A percentile compares a stretch with the other conserved stretches of the same genome.
Conservation (phyloP, 2,113 vertebrate species). For the Nannospalax galili region DNA sequence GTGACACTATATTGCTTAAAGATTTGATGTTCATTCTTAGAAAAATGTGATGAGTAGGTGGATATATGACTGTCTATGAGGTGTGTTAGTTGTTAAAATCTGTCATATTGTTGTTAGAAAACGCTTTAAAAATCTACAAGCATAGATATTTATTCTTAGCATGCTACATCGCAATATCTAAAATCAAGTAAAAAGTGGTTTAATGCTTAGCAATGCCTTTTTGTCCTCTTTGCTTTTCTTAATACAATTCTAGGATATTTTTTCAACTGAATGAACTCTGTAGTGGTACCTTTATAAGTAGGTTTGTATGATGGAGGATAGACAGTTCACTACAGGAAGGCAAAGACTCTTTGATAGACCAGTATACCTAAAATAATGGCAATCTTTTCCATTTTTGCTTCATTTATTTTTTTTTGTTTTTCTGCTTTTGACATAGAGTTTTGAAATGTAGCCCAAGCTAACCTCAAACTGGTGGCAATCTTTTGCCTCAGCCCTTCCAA, state of each 20-base stretch:
- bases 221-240: too few relatives aligned
- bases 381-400: too few relatives aligned
- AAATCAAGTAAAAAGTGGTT: constrained; percentile 30
- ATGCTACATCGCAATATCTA: neutral
- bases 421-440: too few relatives aligned
- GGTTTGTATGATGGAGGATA: neutral
- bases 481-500: too few relatives aligned
- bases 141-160: constrained; percentile 54
- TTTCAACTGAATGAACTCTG: constrained; percentile 56
- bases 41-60: constrained; percentile 68
- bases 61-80: constrained; percentile 21
- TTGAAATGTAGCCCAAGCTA: too few relatives aligned
- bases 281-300: constrained; percentile 36
- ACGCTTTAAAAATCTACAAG: constrained; percentile 44
- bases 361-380: too few relatives aligned
- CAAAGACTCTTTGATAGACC: too few relatives aligned
- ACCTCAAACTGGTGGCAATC: too few relatives aligned
- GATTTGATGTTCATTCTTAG: constrained; percentile 53
- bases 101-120: constrained; percentile 33
- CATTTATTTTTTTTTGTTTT: too few relatives aligned
- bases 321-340: neutral
- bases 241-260: constrained; percentile 34
- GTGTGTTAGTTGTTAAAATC: constrained; percentile 11
- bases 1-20: constrained; percentile 67
- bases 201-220: neutral